Percentiles rank a stretch among this genome's conserved stretches.
phyloP scores from a whole-genome alignment of 1,140 invertebrate genomes.

The Scaptomyza hsui region DNA sequence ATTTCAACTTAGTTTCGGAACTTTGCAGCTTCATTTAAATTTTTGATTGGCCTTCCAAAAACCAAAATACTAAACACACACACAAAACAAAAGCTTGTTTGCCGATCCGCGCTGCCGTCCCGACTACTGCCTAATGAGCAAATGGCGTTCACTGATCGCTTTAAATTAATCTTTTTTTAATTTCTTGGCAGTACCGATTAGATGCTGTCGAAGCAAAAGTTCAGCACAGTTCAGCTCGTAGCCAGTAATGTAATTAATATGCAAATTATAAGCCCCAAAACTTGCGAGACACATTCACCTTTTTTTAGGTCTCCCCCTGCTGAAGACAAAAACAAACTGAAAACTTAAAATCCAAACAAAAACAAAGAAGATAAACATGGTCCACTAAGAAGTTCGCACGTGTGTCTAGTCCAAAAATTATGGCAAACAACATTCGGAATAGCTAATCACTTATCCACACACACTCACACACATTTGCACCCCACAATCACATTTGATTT shows the following conservation, averaged over 20 bases:
- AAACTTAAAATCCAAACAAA: constrained; percentile 11
- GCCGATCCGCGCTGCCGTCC: constrained; percentile 57
- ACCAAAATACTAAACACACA: constrained; percentile 16
- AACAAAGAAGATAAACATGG: constrained; percentile 13
- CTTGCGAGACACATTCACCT: constrained; percentile 58
- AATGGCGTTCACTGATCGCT: constrained; percentile 82
- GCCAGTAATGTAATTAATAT: constrained; percentile 78
- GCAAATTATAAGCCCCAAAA: constrained; percentile 67
- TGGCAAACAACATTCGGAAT: constrained; percentile 53
- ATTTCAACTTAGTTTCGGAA: constrained; percentile 77
- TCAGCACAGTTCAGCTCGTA: constrained; percentile 71
- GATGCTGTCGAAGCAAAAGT: constrained; percentile 77
- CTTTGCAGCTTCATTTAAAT: constrained; percentile 81
- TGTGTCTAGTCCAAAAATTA: constrained; percentile 33
- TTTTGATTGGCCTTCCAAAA: constrained; percentile 77
- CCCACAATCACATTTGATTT: constrained; percentile 72
- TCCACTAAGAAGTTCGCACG: constrained; percentile 36
- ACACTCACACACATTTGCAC: constrained; percentile 10
- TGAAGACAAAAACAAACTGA: constrained; percentile 12
- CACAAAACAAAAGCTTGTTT: constrained; percentile 57
- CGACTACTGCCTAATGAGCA: constrained; percentile 69
- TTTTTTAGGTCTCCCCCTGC: constrained; percentile 38
- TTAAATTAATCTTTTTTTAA: constrained; percentile 83
- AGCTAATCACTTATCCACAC: constrained; percentile 54
- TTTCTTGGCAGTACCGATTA: constrained; percentile 81